Evolutionary conservation across 1,140 invertebrate genomes (phyloP), one percentile per base, ranked within the genome.

Genomic region (Drosophila lacteicornis): DNA sequence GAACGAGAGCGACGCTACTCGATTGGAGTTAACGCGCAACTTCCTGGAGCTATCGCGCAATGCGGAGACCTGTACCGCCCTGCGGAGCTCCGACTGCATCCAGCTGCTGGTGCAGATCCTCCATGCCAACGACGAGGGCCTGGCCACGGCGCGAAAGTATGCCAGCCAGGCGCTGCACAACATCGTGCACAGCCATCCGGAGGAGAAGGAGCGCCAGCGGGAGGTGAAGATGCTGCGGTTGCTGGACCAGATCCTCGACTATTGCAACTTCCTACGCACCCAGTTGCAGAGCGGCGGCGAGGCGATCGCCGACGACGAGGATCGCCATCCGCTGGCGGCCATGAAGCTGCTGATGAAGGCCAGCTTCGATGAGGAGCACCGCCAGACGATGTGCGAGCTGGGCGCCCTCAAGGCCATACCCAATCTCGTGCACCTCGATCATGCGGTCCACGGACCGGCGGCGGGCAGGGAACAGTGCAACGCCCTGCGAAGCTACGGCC

Each of bases 351-450:
- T 99, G 12, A 99, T 99, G 98, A 98, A 99, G 91, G 93, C 99
- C 5, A 99, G 98, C 0, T 99, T 99, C 93, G 98, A 99, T 92
- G 98, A 99, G 91, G 97, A 98, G 76, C 98, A 99, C 93, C 94
- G 98, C 8, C 96, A 97, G 91, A 97, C 98, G 1, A 99, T 99
- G 94, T 99, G 98, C 91, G 96, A 97, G 80, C 93, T 99, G 33
- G 98, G 98, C 43, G 98, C 97, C 1, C 94, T 99, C 3, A 97
- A 99, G 86, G 96, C 97, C 0, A 95, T 99, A 30, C 97, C 98
- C 0, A 96, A 97, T 50, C 94, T 99, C 13, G 96, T 98, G 15
- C 96, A 98, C 86, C 95, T 96, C 17, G 98, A 99, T 93, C 96
- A 98, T 91, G 94, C 95, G 30, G 95, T 95, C 0, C 97, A 98